A percentile compares a stretch with the other conserved stretches of the same genome.
These are phyloP conservation scores for Atrichornis clamosus DNA, from an alignment of 2,113 vertebrate species.

Conservation along the genomic window DNA sequence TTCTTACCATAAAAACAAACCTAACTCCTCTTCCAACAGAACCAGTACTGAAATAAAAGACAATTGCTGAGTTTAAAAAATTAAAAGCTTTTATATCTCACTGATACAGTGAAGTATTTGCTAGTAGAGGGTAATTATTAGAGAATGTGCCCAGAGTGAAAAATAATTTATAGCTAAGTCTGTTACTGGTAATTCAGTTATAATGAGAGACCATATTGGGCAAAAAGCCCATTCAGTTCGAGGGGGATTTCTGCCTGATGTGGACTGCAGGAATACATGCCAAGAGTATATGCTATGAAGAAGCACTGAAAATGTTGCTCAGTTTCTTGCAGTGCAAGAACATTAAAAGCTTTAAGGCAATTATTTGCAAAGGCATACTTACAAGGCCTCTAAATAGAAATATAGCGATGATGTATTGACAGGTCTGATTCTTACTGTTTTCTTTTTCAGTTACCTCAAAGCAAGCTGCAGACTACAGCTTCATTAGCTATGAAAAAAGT, in stretches of 20 bases:
- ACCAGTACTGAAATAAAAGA: neutral
- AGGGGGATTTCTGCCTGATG: neutral
- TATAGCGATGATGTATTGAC: neutral
- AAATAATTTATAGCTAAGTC: neutral
- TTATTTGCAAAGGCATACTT: neutral
- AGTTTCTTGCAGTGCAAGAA: neutral
- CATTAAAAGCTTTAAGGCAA: neutral
- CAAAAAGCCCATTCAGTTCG: neutral
- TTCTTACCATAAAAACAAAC: neutral
- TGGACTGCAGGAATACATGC: neutral
- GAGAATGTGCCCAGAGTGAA: neutral
- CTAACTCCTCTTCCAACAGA: neutral
- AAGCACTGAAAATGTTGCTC: neutral
- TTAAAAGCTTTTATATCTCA: neutral
- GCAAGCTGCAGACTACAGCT: neutral
- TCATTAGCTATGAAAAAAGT: neutral
- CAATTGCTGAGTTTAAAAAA: neutral
- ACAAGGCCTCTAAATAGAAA: neutral
- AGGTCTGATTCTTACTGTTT: neutral
- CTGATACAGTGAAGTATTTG: neutral
- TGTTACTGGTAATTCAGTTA: neutral
- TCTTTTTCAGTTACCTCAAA: neutral
- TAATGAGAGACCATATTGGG: neutral
- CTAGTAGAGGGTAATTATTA: neutral
- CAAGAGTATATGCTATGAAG: neutral